A percentile compares a stretch with the other conserved stretches of the same genome.
These are phyloP conservation scores for Acromyrmex heyeri DNA, from an alignment of 1,140 invertebrate species.

Conservation along the genomic window DNA sequence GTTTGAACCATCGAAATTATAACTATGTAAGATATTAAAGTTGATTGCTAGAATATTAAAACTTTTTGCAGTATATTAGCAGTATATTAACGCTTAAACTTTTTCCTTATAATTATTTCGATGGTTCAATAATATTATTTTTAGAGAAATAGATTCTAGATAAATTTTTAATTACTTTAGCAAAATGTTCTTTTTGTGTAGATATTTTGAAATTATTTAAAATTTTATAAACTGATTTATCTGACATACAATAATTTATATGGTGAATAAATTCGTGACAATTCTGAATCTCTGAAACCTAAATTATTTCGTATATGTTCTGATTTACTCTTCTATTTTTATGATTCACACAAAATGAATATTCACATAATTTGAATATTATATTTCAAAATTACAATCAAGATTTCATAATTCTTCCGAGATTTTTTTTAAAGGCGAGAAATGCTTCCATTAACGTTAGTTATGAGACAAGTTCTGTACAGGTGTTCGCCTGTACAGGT, in stretches of 20 bases:
- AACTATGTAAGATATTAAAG: too few species aligned
- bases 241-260: background rate
- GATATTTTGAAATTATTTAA: background rate
- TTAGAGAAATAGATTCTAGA: too few species aligned
- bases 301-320: background rate
- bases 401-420: background rate
- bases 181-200: too few species aligned
- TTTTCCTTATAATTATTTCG: too few species aligned
- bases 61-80: background rate
- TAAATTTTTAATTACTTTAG: too few species aligned
- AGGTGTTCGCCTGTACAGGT: slow-evolving; percentile 50
- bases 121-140: too few species aligned
- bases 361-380: background rate
- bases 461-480: slow-evolving; percentile 3
- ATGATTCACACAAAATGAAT: background rate
- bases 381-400: background rate
- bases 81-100: too few species aligned
- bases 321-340: background rate
- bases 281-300: background rate
- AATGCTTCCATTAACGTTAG: slow-evolving; percentile 44
- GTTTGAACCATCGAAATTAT: too few species aligned
- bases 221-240: slow-evolving; percentile 17
- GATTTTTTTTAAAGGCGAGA: slow-evolving; percentile 48
- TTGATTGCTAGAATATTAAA: background rate
- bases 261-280: background rate